Evolutionary conservation across 2,797 vertebrate species (phyloP).

Genomic region (Garrulus glandarius): DNA sequence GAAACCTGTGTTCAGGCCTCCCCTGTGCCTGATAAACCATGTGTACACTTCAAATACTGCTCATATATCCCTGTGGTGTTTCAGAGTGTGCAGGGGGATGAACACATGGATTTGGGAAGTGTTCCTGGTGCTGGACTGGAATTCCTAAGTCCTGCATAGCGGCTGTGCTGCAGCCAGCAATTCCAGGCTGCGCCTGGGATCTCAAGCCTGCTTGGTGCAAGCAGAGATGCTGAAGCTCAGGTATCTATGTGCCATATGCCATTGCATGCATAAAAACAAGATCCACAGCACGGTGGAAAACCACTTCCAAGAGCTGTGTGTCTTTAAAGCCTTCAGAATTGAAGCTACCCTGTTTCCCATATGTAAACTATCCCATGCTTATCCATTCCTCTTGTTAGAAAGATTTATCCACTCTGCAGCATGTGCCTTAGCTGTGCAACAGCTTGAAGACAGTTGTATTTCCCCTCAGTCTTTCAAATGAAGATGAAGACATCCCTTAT

Average conservation of each 20-base stretch:
- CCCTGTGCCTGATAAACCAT: background rate
- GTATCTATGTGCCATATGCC: fast-evolving
- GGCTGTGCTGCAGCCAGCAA: fast-evolving
- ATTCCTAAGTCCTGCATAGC: background rate
- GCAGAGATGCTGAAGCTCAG: background rate
- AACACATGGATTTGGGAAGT: fast-evolving
- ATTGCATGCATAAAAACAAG: background rate
- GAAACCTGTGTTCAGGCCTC: constrained; percentile 2
- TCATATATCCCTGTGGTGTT: background rate
- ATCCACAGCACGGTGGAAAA: background rate
- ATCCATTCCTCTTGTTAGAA: background rate
- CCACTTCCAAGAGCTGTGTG: background rate
- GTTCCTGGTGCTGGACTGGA: background rate
- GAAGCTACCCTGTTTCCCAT: background rate
- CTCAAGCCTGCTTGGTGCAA: background rate
- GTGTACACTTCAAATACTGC: background rate
- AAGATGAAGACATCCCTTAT: background rate
- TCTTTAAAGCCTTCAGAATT: background rate
- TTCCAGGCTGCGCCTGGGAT: fast-evolving
- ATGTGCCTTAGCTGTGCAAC: background rate
- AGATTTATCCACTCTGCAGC: background rate
- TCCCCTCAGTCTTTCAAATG: background rate
- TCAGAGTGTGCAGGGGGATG: fast-evolving
- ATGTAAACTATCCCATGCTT: background rate
- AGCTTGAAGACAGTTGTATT: background rate